These are phyloP conservation scores for Xyliphius kryptos DNA, from an alignment of 2,113 vertebrate genomes.

Conservation along the genomic window DNA sequence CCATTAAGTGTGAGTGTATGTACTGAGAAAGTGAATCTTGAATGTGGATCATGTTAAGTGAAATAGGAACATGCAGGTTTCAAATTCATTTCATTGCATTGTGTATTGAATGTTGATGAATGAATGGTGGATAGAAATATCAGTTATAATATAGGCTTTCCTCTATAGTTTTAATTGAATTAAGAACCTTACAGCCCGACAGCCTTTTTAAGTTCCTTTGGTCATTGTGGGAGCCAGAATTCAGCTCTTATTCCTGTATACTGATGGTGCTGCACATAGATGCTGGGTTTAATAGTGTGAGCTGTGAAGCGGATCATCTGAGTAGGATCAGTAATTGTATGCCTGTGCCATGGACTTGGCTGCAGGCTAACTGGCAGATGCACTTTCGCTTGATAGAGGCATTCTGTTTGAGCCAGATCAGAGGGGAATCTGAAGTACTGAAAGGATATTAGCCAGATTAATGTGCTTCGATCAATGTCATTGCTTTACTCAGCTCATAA, in stretches of 20 bases:
- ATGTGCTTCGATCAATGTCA: slow-evolving; percentile 19
- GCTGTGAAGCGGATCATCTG: slow-evolving; percentile 11
- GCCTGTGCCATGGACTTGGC: slow-evolving; percentile 16
- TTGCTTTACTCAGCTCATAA: slow-evolving; percentile 27
- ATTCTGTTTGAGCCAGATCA: slow-evolving; percentile 27
- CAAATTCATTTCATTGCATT: too few species aligned
- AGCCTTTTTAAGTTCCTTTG: too few species aligned
- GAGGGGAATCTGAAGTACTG: slow-evolving; percentile 13
- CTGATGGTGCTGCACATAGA: slow-evolving; percentile 8
- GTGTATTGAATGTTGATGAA: too few species aligned
- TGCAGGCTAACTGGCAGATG: slow-evolving; percentile 27
- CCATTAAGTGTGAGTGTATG: too few species aligned
- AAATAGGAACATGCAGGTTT: too few species aligned
- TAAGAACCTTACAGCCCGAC: too few species aligned
- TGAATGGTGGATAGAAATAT: too few species aligned
- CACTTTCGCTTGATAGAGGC: slow-evolving; percentile 15
- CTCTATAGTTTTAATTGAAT: too few species aligned
- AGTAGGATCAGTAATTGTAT: slow-evolving; percentile 29
- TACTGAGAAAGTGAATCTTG: too few species aligned
- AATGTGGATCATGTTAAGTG: too few species aligned
- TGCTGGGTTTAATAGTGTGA: slow-evolving; percentile 15
- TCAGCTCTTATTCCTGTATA: slow-evolving; percentile 2
- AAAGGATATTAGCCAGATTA: slow-evolving; percentile 32
- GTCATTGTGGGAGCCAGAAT: not conserved
- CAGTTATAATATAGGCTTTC: too few species aligned